A percentile compares a stretch with the other conserved stretches of the same genome.
Conservation (phyloP, 2,797 vertebrate genomes). For the Alexandromys oeconomus region DNA sequence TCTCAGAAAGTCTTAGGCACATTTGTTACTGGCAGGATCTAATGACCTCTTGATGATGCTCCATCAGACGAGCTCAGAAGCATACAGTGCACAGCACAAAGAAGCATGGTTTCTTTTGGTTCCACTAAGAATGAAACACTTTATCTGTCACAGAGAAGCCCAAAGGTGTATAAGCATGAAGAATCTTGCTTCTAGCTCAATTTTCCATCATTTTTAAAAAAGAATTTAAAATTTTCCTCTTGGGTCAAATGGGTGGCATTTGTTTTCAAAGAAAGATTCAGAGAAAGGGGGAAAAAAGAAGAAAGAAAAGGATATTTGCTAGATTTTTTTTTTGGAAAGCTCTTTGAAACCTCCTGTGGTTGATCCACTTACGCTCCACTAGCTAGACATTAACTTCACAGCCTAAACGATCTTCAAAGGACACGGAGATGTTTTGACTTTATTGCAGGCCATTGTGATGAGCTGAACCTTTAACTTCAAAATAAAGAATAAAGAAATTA, state of each 20-base stretch:
- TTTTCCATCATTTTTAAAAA: neutral
- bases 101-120: neutral
- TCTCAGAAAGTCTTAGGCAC: neutral
- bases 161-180: neutral
- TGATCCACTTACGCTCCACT: neutral
- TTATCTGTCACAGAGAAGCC: neutral
- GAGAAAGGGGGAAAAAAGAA: neutral
- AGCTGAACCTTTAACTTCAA: neutral
- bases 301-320: neutral
- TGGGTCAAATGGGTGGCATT: neutral
- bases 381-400: neutral
- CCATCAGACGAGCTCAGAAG: neutral
- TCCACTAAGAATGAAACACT: neutral
- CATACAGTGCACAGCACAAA: neutral
- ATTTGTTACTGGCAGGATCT: neutral
- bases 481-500: slow-evolving; percentile 29
- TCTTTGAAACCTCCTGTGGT: neutral
- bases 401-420: neutral
- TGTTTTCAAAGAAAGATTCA: neutral
- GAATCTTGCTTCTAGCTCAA: neutral
- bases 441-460: neutral
- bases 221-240: neutral
- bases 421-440: neutral
- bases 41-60: neutral
- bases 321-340: neutral